Base-by-base conservation (phyloP, 2,888 invertebrate genomes). In the Trilocha varians region DNA sequence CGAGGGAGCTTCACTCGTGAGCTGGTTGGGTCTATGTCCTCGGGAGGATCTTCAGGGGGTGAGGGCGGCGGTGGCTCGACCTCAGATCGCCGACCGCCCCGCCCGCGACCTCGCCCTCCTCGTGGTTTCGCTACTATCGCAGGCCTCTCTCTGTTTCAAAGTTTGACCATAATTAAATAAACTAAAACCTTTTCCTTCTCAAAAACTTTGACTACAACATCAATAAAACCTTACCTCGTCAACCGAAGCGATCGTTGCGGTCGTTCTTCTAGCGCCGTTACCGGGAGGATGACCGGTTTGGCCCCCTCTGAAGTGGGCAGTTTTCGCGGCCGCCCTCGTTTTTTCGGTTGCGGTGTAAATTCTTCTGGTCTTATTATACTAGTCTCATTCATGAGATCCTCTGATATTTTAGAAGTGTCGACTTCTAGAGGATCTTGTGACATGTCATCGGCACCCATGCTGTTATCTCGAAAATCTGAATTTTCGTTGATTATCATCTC, bases 351-450 rank as follows among this genome's bases (percentile, higher is more conserved):
- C 4, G 86, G 85, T 14, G 85, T 85, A 45, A 74, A 51, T 41
- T 68, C 68, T 16, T 70, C 62, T 13, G 49, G 47, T 42, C 63
- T 64, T 25, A 70, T 57, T 54, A 62, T 62, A 32, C 64, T 42
- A 38, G 52, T 60, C 36, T 64, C 66, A 37, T 52, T 51, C 6
- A 50, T 44, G 16, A 56, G 51, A 16, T 62, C 67, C 13, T 53
- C 16, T 9, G 56, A 46, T 11, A 49, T 42, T 44, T 74, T 79
- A 3, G 64, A 46, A 38, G 55, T 58, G 11, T 66, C 70, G 13
- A 80, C 75, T 57, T 84, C 85, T 34, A 86, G 56, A n/a, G 86
- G 87, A 62, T 87, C 86, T 45, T 77, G 82, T 8, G 82, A 78
- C 18, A 68, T 40, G 33, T 85, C 84, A 41, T 86, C 85, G 13